phyloP scores from a whole-genome alignment of 2,888 invertebrate species.

The Tigriopus californicus region DNA sequence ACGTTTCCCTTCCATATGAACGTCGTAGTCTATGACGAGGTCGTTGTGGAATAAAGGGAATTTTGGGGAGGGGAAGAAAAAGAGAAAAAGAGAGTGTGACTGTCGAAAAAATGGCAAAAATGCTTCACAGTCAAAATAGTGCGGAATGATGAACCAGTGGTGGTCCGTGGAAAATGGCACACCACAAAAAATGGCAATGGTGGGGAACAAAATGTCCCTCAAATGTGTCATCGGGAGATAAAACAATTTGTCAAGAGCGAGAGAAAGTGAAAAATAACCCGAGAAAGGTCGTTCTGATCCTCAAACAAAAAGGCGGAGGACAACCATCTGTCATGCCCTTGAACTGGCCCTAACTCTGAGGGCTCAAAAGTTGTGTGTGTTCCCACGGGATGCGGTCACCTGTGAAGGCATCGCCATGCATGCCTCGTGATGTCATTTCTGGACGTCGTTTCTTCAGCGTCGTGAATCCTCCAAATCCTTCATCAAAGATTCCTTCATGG shows the following conservation, averaged over 20 bases:
- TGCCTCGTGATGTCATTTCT: constrained; percentile 23
- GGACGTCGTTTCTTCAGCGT: constrained; percentile 22
- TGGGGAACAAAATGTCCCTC: background rate
- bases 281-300: no score
- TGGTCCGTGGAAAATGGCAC: background rate
- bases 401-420: constrained; percentile 24
- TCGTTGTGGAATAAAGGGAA: background rate
- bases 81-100: background rate
- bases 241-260: background rate
- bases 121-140: constrained; percentile 21
- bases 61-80: background rate
- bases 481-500: constrained; percentile 25
- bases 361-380: background rate
- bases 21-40: no score
- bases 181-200: background rate
- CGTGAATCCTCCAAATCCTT: constrained; percentile 24
- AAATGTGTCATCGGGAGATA: background rate
- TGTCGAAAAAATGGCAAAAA: constrained; percentile 8
- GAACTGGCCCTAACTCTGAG: background rate
- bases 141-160: constrained; percentile 17
- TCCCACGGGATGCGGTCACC: constrained; percentile 18
- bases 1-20: constrained; percentile 17
- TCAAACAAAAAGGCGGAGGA: no score
- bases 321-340: no score
- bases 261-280: background rate